phyloP scores from a whole-genome alignment of 2,113 vertebrate genomes.

The Nothobranchius kuhntae region DNA sequence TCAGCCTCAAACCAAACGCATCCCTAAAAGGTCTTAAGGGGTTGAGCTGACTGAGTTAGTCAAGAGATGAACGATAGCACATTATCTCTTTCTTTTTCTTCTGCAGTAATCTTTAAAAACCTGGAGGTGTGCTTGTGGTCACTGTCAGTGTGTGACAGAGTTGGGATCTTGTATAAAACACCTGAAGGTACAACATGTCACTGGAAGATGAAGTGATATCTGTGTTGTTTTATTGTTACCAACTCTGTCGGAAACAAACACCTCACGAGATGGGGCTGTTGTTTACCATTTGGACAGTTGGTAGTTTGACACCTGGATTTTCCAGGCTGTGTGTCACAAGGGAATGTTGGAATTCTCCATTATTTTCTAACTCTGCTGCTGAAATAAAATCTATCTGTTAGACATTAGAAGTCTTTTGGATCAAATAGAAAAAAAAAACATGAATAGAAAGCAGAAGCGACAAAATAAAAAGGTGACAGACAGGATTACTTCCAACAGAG shows the following conservation, averaged over 20 bases:
- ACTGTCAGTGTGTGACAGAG: background rate
- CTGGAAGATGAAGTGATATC: background rate
- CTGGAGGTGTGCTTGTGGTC: background rate
- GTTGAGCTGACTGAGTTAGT: background rate
- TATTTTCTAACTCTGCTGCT: no score
- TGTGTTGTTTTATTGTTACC: background rate
- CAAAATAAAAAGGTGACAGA: no score
- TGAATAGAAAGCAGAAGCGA: no score
- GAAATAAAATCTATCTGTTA: no score
- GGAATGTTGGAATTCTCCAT: no score
- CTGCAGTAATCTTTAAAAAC: background rate
- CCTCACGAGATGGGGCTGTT: background rate
- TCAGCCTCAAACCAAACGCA: background rate
- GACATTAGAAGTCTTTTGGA: no score
- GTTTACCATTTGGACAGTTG: no score
- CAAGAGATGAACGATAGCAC: background rate
- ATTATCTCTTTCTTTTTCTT: background rate
- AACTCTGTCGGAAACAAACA: background rate
- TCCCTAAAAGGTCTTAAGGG: background rate
- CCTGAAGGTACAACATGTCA: background rate
- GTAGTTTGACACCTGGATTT: no score
- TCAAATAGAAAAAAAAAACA: no score
- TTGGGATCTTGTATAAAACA: background rate
- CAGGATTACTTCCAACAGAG: no score
- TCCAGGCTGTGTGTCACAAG: no score